Evolutionary conservation across 2,888 invertebrate species (phyloP), one percentile per base, ranked within the genome.

Genomic region (Callinectes sapidus): DNA sequence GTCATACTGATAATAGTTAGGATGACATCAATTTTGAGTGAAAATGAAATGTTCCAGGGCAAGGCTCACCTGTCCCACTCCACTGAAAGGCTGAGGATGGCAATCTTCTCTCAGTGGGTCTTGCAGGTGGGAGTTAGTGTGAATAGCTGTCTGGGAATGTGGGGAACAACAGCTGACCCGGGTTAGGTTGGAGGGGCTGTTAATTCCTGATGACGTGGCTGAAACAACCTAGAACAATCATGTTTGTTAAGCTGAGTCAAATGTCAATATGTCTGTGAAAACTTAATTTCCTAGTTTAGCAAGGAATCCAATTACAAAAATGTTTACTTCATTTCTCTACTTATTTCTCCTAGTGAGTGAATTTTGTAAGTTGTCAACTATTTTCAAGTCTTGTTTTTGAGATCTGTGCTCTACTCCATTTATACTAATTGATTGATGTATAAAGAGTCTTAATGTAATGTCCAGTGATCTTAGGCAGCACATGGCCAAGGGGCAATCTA

Each of bases 151-250:
- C 35, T 35, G 81, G 81, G 81, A 35, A 32, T 81, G 35, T 16
- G 81, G 81, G 35, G 81, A 81, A 35, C 81, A 81, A 35, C 81
- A 81, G 81, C 35, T 81, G 81, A 35, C 35, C 35, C n/a, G 81
- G 18, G 81, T 81, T 35, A 35, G 16, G 18, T 81, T 81, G 81
- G 81, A 81, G 2, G 81, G 81, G 10, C 81, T 81, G 81, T 8
- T 81, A 16, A 81, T 35, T 13, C 81, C 81, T 14, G 81, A 81
- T 35, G 81, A 81, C 18, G 18, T 81, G 81, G 81, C 16, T 14
- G 81, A 81, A 2, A 81, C 81, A 81, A 81, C 35, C 81, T 81
- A n/a, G 32, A 81, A 81, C 35, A 81, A n/a, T n/a, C 71, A 81
- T 16, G 18, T n/a, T 16, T 13, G 3, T 32, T 16, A 81, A 81